Base-by-base conservation (phyloP, 2,888 invertebrate genomes). In the Fabriciana adippe region DNA sequence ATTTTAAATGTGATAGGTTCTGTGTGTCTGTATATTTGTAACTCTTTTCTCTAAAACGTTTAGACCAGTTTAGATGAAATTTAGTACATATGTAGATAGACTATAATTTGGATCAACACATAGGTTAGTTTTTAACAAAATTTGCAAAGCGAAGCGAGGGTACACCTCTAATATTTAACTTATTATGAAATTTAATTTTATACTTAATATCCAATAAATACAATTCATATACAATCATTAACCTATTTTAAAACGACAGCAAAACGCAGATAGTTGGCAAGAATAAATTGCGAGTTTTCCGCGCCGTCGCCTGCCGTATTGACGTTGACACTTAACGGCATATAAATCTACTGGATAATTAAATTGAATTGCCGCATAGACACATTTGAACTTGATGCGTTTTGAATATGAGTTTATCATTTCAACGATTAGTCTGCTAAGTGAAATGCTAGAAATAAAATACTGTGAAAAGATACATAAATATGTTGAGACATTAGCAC, bases 261-360 rank as follows among this genome's bases (percentile, higher is more conserved):
- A 62, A 41, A 62, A 62, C 61, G 31, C 50, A 54, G 53, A 53
- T 62, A 59, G 66, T 60, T 64, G 14, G 61, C 68, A 76, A 80
- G 81, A 83, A 87, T 88, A 88, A 88, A 88, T 87, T 84, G 83
- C 80, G 80, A 82, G 87, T 90, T 89, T 91, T 87, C 87, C 87
- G 83, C 80, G 3, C 84, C 87, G 87, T 81, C 87, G 82, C 81
- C 76, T 70, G 61, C 73, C 76, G 81, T 87, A 90, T 89, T 88
- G 90, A 90, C 88, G 87, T 83, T 85, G 89, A 85, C 88, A 85
- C 82, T 88, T 85, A 83, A 80, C 85, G 83, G 81, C 72, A 83
- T 85, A 85, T 88, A 88, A 88, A 88, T 89, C 85, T 84, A 74
- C 78, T 77, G 77, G 80, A 84, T 88, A 88, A 88, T 87, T 87